Percentiles rank a stretch among this genome's conserved stretches.
phyloP scores from a whole-genome alignment of 2,888 invertebrate species.

The Phyto melanocephala region DNA sequence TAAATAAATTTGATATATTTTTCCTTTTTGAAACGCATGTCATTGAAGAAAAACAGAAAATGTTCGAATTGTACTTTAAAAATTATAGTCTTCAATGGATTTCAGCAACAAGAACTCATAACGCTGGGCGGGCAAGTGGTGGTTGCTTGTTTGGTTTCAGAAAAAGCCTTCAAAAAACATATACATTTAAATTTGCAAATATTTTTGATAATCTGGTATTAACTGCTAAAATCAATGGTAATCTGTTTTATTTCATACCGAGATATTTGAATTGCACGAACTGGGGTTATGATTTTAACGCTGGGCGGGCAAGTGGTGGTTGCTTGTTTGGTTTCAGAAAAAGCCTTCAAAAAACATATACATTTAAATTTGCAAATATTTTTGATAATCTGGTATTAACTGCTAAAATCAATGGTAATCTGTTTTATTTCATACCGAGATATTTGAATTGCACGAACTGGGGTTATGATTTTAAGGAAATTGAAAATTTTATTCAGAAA shows the following conservation, averaged over 20 bases:
- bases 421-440: conserved; percentile 1
- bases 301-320: too few species aligned
- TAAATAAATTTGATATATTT: background rate
- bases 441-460: conserved; percentile 11
- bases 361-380: too few species aligned
- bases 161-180: too few species aligned
- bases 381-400: background rate
- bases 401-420: background rate
- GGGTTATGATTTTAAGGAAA: background rate
- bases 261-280: too few species aligned
- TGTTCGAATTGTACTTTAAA: background rate
- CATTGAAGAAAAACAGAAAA: background rate
- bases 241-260: too few species aligned
- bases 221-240: too few species aligned
- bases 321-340: too few species aligned
- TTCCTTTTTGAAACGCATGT: background rate
- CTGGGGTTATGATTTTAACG: too few species aligned
- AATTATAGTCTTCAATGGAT: background rate
- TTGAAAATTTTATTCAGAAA: conserved; percentile 3
- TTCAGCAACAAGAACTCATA: background rate
- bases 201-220: too few species aligned
- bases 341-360: too few species aligned
- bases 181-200: background rate
- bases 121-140: background rate
- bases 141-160: background rate